Base-by-base conservation (phyloP, 2,888 invertebrate genomes). In the Andricus quercusramuli region DNA sequence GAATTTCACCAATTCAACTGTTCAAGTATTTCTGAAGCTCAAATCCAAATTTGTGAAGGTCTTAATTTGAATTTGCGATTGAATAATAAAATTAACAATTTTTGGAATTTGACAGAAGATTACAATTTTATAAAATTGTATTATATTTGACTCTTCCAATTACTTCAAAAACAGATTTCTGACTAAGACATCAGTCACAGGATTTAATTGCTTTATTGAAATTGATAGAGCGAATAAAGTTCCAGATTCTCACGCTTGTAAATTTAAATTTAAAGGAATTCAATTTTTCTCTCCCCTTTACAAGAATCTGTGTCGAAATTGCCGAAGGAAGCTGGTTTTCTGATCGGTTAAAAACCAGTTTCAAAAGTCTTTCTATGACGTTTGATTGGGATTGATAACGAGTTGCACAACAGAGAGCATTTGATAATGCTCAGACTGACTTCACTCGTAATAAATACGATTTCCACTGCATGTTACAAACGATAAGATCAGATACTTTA, bases 321-420 rank as follows among this genome's bases (percentile, higher is more conserved):
- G 51, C 32, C 13, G 29, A 74, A 56, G 74, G 56, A 56, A 56
- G 51, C 32, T 32, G 51, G 56, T 56, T 74, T n/a, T 56, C 62
- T 62, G 25, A 62, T 25, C 25, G 25, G 4, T 74, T n/a, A 11
- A 56, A 44, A 74, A 74, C 74, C 51, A 32, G 74, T 74, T 74
- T 74, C 13, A 56, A 74, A 74, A 74, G 51, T 56, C 32, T 74
- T 74, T 74, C 20, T 32, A 56, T 74, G 56, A 74, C 74, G 29
- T 74, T 74, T 74, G 74, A 74, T 74, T 74, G 74, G 51, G 56
- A 74, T 74, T 74, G 74, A 74, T 74, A 74, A 74, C 25, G 56
- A 56, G 56, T 74, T 74, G 74, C 74, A 56, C 74, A 74, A 74
- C 32, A 41, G 47, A 47, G 22, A 29, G 20, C 56, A 74, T 67